These are phyloP conservation scores for Nannoperca australis DNA, from an alignment of 2,797 vertebrate genomes.

Conservation along the genomic window DNA sequence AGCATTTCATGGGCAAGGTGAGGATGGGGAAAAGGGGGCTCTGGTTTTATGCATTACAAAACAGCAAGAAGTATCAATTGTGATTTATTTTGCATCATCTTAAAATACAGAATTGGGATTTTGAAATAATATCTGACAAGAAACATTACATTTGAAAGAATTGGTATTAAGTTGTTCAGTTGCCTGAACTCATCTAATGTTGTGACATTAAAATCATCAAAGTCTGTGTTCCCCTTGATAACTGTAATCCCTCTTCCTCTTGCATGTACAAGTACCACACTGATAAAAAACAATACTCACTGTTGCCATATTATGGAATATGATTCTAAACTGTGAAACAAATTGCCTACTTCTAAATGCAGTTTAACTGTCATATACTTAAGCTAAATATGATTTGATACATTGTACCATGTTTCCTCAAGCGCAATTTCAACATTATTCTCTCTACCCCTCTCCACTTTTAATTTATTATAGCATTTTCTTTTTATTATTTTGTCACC, in stretches of 20 bases:
- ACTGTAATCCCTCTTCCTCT: neutral
- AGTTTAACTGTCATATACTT: neutral
- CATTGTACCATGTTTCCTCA: neutral
- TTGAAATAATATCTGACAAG: neutral
- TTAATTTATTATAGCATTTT: slow-evolving; percentile 19
- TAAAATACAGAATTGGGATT: neutral
- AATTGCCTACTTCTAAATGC: neutral
- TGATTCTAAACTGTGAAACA: neutral
- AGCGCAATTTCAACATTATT: slow-evolving; percentile 3
- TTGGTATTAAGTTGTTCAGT: neutral
- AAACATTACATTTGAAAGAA: neutral
- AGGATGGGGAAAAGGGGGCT: slow-evolving; percentile 15
- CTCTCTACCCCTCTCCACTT: neutral
- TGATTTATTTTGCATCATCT: neutral
- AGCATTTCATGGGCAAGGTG: slow-evolving; percentile 96
- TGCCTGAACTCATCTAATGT: neutral
- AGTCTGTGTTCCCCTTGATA: neutral
- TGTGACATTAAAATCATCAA: neutral
- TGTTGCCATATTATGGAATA: neutral
- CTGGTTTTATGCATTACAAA: neutral
- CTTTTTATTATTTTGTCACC: slow-evolving; percentile 21
- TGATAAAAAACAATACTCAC: neutral
- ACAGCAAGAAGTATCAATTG: neutral
- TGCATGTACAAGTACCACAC: neutral
- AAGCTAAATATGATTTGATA: neutral